Evolutionary conservation across 2,113 vertebrate genomes (phyloP).

Genomic region (Pycnonotus jocosus): DNA sequence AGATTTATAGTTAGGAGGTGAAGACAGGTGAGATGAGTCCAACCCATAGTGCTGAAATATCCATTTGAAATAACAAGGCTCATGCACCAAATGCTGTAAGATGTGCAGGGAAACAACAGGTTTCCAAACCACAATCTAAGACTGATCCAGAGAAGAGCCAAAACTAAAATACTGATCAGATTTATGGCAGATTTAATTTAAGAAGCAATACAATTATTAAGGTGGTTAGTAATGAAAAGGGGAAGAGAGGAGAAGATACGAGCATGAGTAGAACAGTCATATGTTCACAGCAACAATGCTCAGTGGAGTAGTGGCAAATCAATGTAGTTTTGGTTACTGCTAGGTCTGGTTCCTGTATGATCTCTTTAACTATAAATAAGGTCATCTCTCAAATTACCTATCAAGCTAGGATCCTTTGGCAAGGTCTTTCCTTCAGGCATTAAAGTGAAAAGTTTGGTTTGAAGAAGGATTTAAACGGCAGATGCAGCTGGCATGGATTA

Average conservation of each 20-base stretch:
- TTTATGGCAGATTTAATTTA: not conserved
- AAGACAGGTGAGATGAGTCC: not conserved
- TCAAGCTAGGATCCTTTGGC: not conserved
- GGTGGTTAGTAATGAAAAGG: not conserved
- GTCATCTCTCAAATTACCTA: not conserved
- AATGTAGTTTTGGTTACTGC: not conserved
- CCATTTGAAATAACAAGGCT: not conserved
- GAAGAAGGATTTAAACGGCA: not conserved
- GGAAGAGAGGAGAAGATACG: not conserved
- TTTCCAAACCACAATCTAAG: not conserved
- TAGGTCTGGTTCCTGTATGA: not conserved
- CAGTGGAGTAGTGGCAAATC: not conserved
- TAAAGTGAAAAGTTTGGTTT: not conserved
- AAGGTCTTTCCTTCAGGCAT: not conserved
- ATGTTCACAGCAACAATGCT: not conserved
- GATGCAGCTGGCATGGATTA: not conserved
- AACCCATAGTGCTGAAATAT: not conserved
- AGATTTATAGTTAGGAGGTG: not conserved
- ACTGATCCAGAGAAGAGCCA: not conserved
- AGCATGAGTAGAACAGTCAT: not conserved
- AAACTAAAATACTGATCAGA: not conserved
- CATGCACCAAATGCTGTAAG: not conserved
- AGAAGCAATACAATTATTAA: not conserved
- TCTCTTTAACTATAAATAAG: not conserved
- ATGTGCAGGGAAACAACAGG: fast-evolving